phyloP scores from a whole-genome alignment of 2,797 vertebrate species.

The Rhinoraja longicauda region DNA sequence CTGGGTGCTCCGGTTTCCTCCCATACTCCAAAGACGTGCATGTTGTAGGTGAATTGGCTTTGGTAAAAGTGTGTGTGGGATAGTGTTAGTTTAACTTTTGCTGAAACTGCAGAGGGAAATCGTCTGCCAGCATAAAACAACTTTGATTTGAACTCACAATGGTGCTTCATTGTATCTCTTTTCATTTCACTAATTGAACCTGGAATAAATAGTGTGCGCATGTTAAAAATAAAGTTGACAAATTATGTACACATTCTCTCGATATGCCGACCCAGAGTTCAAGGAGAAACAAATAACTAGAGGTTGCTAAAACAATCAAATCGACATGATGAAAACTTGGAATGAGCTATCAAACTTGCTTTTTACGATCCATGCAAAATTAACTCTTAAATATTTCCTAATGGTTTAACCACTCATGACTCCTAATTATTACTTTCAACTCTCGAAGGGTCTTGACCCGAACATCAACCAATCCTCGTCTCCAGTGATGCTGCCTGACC shows the following conservation, averaged over 20 bases:
- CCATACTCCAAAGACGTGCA: no score
- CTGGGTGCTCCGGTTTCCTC: no score
- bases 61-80: no score
- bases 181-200: background rate
- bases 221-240: background rate
- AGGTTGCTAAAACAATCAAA: background rate
- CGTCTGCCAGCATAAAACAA: background rate
- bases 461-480: no score
- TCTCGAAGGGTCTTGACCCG: no score
- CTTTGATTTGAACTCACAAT: background rate
- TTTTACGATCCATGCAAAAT: background rate
- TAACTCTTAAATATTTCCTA: background rate
- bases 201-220: background rate
- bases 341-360: background rate
- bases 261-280: background rate
- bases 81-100: no score
- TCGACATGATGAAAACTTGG: background rate
- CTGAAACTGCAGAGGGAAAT: background rate
- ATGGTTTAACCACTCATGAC: background rate
- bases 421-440: background rate
- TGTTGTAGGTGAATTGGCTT: no score
- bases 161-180: no score
- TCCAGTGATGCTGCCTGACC: no score
- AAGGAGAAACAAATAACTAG: background rate
- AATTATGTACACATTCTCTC: background rate